phyloP scores from a whole-genome alignment of 2,888 invertebrate genomes.

The Aphidius colemani region DNA sequence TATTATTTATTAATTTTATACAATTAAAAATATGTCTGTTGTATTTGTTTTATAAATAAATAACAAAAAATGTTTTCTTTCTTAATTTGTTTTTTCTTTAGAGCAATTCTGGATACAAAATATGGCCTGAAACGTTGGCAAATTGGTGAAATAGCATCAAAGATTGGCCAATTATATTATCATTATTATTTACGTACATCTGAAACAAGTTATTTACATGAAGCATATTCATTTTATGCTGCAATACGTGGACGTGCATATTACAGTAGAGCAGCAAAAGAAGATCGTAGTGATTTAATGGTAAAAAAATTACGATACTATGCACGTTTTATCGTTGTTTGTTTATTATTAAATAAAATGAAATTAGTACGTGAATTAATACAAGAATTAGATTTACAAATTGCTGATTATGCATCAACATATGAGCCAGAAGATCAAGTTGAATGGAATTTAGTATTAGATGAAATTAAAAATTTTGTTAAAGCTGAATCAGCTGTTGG shows the following conservation, averaged over 20 bases:
- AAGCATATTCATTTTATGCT: constrained; percentile 95
- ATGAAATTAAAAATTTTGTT: constrained; percentile 93
- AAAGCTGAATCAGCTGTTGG: constrained; percentile 89
- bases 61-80: neutral
- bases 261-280: constrained; percentile 90
- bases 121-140: constrained; percentile 97
- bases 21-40: too few relatives aligned
- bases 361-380: constrained; percentile 90
- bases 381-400: constrained; percentile 89
- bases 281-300: constrained; percentile 94
- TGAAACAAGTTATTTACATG: constrained; percentile 94
- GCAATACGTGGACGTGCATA: constrained; percentile 93
- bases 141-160: constrained; percentile 97
- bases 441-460: constrained; percentile 93
- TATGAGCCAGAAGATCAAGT: constrained; percentile 93
- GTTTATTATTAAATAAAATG: constrained; percentile 90
- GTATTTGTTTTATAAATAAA: neutral
- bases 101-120: constrained; percentile 83
- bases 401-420: constrained; percentile 91
- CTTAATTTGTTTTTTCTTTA: constrained; percentile 45
- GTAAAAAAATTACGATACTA: constrained; percentile 95
- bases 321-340: constrained; percentile 95
- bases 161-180: constrained; percentile 97
- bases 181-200: constrained; percentile 97
- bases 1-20: too few relatives aligned